Base-by-base conservation (phyloP, 1,140 invertebrate genomes). In the Achroia grisella region DNA sequence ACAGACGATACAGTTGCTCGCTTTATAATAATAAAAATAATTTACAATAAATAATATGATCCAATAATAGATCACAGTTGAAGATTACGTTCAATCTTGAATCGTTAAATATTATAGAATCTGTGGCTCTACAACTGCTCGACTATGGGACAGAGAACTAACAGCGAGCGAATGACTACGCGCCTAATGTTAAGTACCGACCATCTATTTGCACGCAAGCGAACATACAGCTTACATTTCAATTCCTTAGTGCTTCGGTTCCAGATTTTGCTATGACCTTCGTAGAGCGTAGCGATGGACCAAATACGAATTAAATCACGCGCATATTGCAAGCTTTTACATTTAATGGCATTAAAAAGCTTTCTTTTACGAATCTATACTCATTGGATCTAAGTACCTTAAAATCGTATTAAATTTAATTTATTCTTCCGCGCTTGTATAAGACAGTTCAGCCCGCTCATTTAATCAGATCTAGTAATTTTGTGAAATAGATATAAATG, bases 181-280 rank as follows among this genome's bases (percentile, higher is more conserved):
- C 62, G 65, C 56, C 73, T 71, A 71, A 71, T 62, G 39, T 63
- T 73, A 71, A 69, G 62, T 79, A 76, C 64, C 61, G 70, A 71
- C 70, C 63, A 63, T 71, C 68, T 72, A 67, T 55, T n/a, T 61
- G 67, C 68, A 70, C 62, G 62, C 57, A 71, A 77, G 71, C 65
- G 54, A 66, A 64, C 44, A 60, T 71, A 78, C 68, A 70, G 69
- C 67, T 65, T 66, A 78, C 63, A 64, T 54, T 71, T 84, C 77
- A 81, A 84, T 81, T 84, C 77, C 79, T 52, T 71, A 58, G 73
- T 84, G 79, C 79, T 67, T 71, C 68, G 48, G 27, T 50, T 60
- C 39, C 32, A 48, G 48, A 48, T 48, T 48, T 50, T 41, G 34
- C 33, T 43, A 47, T 28, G 31, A 13, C 40, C 12, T 43, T 35